Evolutionary conservation across 2,888 invertebrate genomes (phyloP), one percentile per base, ranked within the genome.

Genomic region (Strigamia crassipes): DNA sequence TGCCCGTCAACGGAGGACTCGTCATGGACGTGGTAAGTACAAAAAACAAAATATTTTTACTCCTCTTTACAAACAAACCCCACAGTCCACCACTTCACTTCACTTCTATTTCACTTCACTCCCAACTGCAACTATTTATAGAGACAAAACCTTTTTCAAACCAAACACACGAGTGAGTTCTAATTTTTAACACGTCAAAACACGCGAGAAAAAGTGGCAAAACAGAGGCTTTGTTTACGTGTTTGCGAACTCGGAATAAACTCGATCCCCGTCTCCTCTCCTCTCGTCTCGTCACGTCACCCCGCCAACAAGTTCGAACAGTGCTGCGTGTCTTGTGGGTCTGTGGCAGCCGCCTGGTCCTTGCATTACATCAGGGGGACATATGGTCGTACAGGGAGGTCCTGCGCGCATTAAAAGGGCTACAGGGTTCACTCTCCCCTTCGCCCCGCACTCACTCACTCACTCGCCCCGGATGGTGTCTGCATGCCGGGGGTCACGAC

Each of bases 1-100:
- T 42, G 42, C 81, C 81, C 61, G 66, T 81, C 81, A 81, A 81
- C 66, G 81, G 81, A 21, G 81, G 81, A 81, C 66, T 61, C 61
- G 66, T 66, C 66, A 81, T 81, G 81, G 81, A 81, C 66, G 81
- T 56, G 81, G 81, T 81, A 34, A 34, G 81, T 66, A 2, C n/a
- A n/a, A n/a, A 38, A 38, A 2, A 0, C 8, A 38, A 38, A 6
- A 2, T 38, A 38, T 9, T 38, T 27, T 5, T 38, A 38, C 6
- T 38, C 6, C 38, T 0, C 38, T 38, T 38, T 38, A 27, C 27
- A 27, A 27, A 27, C 1, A 27, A 27, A 27, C 27, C 1, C 27
- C 27, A 1, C 9, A 38, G 38, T 38, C 38, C 38, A 38, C 38
- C 38, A 38, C 9, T 38, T 10, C 18, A 0, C n/a, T n/a, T n/a